A percentile compares a stretch with the other conserved stretches of the same genome.
Evolutionary conservation across 2,797 vertebrate genomes (phyloP).

Genomic region (Gephyroberyx darwinii): DNA sequence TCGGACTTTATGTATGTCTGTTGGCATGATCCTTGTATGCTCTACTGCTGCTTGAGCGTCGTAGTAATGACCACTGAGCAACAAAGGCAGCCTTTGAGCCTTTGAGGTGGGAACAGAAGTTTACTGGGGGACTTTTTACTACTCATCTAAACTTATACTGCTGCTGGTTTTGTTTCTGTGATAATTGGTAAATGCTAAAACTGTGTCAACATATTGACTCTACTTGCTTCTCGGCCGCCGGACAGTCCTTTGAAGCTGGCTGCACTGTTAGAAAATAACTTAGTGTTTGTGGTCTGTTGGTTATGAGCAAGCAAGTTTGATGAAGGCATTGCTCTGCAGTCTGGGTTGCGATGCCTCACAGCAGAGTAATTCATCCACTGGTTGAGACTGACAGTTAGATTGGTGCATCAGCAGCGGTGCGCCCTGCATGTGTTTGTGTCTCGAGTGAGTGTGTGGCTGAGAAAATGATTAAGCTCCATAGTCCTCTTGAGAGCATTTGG

Average conservation of each 20-base stretch:
- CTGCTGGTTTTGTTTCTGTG: conserved; percentile 21
- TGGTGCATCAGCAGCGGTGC: conserved; percentile 25
- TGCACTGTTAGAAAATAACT: conserved; percentile 23
- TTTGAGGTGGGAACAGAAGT: neutral
- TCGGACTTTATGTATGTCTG: too few relatives aligned
- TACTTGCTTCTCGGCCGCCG: neutral
- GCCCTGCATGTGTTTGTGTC: conserved; percentile 14
- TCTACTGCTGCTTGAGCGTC: conserved; percentile 19
- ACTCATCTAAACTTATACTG: conserved; percentile 4
- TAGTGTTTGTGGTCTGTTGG: conserved; percentile 29
- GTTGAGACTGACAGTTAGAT: conserved; percentile 42
- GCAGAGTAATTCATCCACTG: conserved; percentile 42
- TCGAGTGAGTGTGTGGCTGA: conserved; percentile 21
- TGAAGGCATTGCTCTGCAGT: conserved; percentile 40
- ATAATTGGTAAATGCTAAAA: neutral
- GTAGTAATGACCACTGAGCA: conserved; percentile 30
- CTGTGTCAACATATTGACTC: neutral
- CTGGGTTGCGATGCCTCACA: conserved; percentile 29
- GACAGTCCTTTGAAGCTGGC: conserved; percentile 22
- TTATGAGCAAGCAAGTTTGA: conserved; percentile 44
- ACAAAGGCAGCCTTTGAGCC: conserved; percentile 38
- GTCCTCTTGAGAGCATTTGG: conserved; percentile 56
- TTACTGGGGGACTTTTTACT: conserved; percentile 1
- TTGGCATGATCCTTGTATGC: conserved; percentile 3
- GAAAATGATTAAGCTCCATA: conserved; percentile 46